Conservation (phyloP, 1,140 invertebrate species). For the Cepaea nemoralis region DNA sequence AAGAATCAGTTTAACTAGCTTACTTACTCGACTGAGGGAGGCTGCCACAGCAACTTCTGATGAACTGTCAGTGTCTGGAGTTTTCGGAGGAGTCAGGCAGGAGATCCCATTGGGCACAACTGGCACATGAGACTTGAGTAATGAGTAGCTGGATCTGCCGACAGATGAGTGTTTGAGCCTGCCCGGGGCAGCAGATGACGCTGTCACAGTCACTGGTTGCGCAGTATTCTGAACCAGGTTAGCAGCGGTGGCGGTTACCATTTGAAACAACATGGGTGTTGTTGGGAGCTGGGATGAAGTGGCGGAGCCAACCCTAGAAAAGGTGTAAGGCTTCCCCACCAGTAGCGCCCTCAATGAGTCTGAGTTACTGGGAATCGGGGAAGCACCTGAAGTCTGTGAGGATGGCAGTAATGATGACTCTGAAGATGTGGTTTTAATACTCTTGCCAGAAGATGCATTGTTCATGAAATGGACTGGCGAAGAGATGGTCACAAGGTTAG, state of each 20-base stretch:
- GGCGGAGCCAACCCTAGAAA: neutral
- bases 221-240: constrained; percentile 12
- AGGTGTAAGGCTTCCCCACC: constrained; percentile 29
- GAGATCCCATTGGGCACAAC: constrained; percentile 30
- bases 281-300: constrained; percentile 6
- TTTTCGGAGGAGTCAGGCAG: constrained; percentile 39
- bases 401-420: neutral
- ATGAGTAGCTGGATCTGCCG: neutral
- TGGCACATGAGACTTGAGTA: constrained; percentile 20
- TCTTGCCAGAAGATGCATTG: neutral
- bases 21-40: constrained; percentile 20
- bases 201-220: constrained; percentile 17
- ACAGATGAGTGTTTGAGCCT: constrained; percentile 21
- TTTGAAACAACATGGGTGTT: constrained; percentile 35
- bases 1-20: too few relatives aligned
- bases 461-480: constrained; percentile 13
- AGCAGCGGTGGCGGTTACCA: constrained; percentile 26
- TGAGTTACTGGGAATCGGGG: neutral
- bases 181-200: constrained; percentile 26
- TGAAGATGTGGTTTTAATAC: neutral
- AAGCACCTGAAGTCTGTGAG: neutral
- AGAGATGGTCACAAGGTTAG: neutral
- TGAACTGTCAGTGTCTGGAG: constrained; percentile 15
- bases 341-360: constrained; percentile 43
- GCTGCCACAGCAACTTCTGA: constrained; percentile 34